These are phyloP conservation scores for Mormyrus lacerda DNA, from an alignment of 2,113 vertebrate species.

Conservation along the genomic window DNA sequence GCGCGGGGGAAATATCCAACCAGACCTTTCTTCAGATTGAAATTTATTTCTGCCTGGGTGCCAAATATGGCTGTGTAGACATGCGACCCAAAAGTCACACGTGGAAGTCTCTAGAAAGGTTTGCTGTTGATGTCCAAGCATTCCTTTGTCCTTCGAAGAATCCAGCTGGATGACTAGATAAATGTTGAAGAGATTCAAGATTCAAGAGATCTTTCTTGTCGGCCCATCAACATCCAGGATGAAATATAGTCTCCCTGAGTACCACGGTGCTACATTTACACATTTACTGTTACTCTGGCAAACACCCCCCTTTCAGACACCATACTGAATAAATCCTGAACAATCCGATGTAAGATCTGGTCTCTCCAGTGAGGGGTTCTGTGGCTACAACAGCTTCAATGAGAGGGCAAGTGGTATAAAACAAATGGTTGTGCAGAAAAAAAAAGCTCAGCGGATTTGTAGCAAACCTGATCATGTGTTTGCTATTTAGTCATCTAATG, in stretches of 20 bases:
- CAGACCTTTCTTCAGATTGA: neutral
- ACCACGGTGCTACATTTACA: neutral
- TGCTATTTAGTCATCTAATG: neutral
- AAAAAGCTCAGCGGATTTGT: neutral
- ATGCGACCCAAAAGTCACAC: neutral
- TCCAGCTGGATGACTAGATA: neutral
- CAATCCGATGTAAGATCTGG: neutral
- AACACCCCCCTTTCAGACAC: neutral
- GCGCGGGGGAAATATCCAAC: neutral
- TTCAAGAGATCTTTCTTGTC: neutral
- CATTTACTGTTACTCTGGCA: neutral
- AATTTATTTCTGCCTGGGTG: neutral
- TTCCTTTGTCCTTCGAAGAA: neutral
- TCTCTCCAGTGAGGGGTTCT: neutral
- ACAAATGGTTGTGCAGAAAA: neutral
- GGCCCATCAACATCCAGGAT: neutral
- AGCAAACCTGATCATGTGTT: neutral
- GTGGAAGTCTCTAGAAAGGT: neutral
- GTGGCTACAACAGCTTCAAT: neutral
- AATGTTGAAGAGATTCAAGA: neutral
- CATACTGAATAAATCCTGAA: neutral
- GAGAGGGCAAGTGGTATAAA: neutral
- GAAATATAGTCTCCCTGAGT: neutral
- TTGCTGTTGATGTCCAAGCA: neutral
- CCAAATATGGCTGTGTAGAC: neutral